Percentiles rank a stretch among this genome's conserved stretches.
Conservation (phyloP, 2,888 invertebrate species). For the Polydrusus tereticollis region DNA sequence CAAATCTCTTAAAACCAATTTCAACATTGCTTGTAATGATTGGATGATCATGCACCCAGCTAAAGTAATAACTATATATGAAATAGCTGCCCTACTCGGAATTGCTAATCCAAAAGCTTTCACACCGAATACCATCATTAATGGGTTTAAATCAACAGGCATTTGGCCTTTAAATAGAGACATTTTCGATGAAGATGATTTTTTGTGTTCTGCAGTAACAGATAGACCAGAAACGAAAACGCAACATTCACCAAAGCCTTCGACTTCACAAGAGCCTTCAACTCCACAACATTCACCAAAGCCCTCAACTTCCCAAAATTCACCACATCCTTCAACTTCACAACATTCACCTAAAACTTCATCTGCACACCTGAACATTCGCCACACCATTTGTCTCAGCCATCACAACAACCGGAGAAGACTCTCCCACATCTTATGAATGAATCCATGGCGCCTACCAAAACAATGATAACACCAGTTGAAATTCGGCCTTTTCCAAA, state of each 20-base stretch:
- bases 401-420: too few relatives aligned
- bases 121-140: conserved; percentile 33
- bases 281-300: too few relatives aligned
- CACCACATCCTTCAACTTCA: conserved; percentile 15
- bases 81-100: conserved; percentile 31
- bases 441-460: neutral
- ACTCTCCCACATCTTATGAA: neutral
- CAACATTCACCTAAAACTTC: conserved; percentile 17
- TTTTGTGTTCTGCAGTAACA: conserved; percentile 32
- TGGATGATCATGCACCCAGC: conserved; percentile 30
- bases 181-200: conserved; percentile 38
- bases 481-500: conserved; percentile 23
- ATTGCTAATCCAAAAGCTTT: conserved; percentile 35
- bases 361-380: neutral
- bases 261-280: too few relatives aligned
- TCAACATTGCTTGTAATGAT: conserved; percentile 30
- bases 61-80: conserved; percentile 27
- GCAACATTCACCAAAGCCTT: neutral
- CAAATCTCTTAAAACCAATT: conserved; percentile 44
- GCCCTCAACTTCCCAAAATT: neutral
- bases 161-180: too few relatives aligned
- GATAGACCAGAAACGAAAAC: conserved; percentile 5
- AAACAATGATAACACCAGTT: neutral
- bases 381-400: neutral
- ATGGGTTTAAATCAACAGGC: conserved; percentile 39